Evolutionary conservation across 1,140 invertebrate species (phyloP).

Genomic region (Physella acuta): DNA sequence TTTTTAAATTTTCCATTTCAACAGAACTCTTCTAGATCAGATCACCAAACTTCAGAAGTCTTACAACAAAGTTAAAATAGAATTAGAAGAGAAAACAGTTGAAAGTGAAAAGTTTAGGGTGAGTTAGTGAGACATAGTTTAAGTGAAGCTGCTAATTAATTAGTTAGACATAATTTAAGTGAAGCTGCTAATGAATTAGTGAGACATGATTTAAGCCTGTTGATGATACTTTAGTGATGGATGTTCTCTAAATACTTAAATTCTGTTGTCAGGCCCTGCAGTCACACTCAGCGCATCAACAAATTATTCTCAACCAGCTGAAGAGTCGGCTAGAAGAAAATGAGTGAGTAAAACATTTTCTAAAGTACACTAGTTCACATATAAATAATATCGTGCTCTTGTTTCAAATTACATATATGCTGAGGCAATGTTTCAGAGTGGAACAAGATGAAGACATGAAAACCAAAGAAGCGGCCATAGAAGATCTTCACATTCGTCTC

Average conservation of each 20-base stretch:
- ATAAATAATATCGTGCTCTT: neutral
- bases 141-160: too few species aligned
- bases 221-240: too few species aligned
- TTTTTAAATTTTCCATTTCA: constrained; percentile 8
- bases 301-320: constrained; percentile 55
- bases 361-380: neutral
- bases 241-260: too few species aligned
- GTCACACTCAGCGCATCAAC: constrained; percentile 56
- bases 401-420: neutral
- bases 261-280: constrained; percentile 48
- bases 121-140: too few species aligned
- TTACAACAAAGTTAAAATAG: constrained; percentile 50
- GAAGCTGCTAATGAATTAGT: too few species aligned
- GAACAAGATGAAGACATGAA: constrained; percentile 55
- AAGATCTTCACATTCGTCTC: constrained; percentile 53
- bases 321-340: constrained; percentile 55
- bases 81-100: constrained; percentile 48
- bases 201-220: too few species aligned
- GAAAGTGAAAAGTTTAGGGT: constrained; percentile 54
- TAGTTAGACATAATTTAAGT: too few species aligned
- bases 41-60: constrained; percentile 50
- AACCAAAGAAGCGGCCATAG: constrained; percentile 53
- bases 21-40: constrained; percentile 51
- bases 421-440: constrained; percentile 32
- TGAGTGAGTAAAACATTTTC: constrained; percentile 45